Evolutionary conservation across 1,140 invertebrate genomes (phyloP).

Genomic region (Papilio xuthus): DNA sequence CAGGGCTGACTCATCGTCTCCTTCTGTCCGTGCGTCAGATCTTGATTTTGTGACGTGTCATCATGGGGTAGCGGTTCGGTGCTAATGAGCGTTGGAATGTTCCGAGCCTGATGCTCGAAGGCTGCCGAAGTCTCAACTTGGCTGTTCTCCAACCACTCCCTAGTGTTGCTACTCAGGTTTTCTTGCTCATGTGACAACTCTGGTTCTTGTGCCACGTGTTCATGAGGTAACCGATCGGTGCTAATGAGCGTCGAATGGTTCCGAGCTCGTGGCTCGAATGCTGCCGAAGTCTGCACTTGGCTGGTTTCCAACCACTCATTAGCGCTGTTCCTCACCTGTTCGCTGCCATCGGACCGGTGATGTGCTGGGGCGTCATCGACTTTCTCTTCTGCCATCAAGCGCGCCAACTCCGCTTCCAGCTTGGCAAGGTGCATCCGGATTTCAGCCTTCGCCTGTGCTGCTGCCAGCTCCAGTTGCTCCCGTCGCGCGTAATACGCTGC

Average conservation of each 20-base stretch:
- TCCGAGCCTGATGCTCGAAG: no score
- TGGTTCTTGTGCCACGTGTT: no score
- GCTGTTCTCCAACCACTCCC: not conserved
- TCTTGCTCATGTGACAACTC: no score
- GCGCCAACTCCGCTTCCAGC: not conserved
- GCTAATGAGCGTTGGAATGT: no score
- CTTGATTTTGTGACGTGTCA: no score
- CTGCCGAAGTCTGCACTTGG: not conserved
- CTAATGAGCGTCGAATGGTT: no score
- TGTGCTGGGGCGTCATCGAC: slow-evolving; percentile 8
- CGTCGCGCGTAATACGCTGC: not conserved
- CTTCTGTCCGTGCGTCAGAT: no score
- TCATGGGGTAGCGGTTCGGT: no score
- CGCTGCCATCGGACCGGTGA: not conserved
- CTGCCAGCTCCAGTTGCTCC: not conserved
- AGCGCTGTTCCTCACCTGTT: not conserved
- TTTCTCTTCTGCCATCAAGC: not conserved
- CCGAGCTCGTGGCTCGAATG: no score
- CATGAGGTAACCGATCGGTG: no score
- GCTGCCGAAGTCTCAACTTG: no score
- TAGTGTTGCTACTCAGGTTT: not conserved
- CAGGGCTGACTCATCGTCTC: no score
- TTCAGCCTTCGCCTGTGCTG: not conserved
- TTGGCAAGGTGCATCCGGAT: not conserved
- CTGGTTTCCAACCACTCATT: not conserved